phyloP scores from a whole-genome alignment of 2,888 invertebrate species.

The Salticus scenicus region DNA sequence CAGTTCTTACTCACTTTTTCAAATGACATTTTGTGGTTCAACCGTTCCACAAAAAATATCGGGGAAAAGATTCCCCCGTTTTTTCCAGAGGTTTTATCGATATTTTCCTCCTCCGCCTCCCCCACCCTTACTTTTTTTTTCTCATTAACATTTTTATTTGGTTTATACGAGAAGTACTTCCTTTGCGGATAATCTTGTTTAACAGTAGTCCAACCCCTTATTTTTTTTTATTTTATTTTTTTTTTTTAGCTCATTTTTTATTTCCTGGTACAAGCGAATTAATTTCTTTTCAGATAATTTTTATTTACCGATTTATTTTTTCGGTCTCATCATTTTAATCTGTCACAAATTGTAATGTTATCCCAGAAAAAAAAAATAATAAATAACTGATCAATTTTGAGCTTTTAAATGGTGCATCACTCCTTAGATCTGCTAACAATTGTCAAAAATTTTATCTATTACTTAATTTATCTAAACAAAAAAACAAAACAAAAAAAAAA shows the following conservation, averaged over 20 bases:
- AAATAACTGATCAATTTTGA: too few species aligned
- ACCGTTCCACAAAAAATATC: slow-evolving; percentile 3
- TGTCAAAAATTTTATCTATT: too few species aligned
- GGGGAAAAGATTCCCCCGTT: background rate
- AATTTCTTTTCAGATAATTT: background rate
- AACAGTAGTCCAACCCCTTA: background rate
- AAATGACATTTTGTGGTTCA: background rate
- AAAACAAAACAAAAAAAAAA: too few species aligned
- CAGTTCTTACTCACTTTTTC: background rate
- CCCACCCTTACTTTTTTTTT: background rate
- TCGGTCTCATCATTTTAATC: background rate
- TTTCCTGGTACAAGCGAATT: too few species aligned
- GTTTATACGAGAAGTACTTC: background rate
- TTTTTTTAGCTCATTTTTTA: background rate
- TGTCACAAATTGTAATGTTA: background rate
- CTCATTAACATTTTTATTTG: background rate
- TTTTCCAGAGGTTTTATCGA: slow-evolving; percentile 1
- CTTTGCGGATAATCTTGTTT: background rate
- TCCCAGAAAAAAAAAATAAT: too few species aligned
- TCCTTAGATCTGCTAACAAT: too few species aligned
- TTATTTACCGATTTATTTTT: background rate
- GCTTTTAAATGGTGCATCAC: too few species aligned
- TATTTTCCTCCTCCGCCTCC: background rate
- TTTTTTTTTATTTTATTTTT: background rate
- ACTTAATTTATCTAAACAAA: too few species aligned